Evolutionary conservation across 1,140 invertebrate species (phyloP), one percentile per base, ranked within the genome.

Genomic region (Agrypnia vestita): DNA sequence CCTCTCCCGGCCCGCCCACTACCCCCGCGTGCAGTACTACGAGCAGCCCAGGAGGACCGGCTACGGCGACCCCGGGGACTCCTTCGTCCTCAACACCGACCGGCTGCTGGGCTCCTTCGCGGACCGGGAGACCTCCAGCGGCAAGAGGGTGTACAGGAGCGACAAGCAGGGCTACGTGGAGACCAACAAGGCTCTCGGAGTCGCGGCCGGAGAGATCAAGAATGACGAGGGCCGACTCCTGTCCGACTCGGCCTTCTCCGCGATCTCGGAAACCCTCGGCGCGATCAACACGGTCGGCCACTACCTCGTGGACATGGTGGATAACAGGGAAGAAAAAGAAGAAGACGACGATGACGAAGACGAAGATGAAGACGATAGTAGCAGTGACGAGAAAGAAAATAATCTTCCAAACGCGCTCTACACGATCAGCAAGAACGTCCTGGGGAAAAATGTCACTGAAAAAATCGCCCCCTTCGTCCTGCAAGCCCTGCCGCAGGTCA

Each of bases 211-310:
- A 78, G 78, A 75, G 53, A 80, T 83, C 11, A 79, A 79, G 47
- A 35, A 51, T 11, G 74, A 72, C 17, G 88, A 87, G 67, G 88
- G 87, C 56, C 86, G 91, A 73, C 81, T 92, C 25, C 84, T 92
- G 1, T 92, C 91, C 9, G 88, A 91, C 13, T 90, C 91, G 4
- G 90, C 92, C 0, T 92, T 93, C 59, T 90, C 90, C 76, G 91
- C 88, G 82, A 93, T 93, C 85, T 92, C 93, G 0, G 93, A 93
- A 87, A 93, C 93, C 3, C 85, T 93, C 9, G 95, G 94, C 76
- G 94, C 94, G 19, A 91, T 96, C 4, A 96, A 96, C 82, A 95
- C 95, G 13, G 94, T 96, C 0, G 95, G 95, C 0, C 92, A 93
- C 84, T 95, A 95, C 84, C 91, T 96, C 67, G 94, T 97, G 0